Conservation (phyloP, 2,797 vertebrate species). For the Sebastes itinus region DNA sequence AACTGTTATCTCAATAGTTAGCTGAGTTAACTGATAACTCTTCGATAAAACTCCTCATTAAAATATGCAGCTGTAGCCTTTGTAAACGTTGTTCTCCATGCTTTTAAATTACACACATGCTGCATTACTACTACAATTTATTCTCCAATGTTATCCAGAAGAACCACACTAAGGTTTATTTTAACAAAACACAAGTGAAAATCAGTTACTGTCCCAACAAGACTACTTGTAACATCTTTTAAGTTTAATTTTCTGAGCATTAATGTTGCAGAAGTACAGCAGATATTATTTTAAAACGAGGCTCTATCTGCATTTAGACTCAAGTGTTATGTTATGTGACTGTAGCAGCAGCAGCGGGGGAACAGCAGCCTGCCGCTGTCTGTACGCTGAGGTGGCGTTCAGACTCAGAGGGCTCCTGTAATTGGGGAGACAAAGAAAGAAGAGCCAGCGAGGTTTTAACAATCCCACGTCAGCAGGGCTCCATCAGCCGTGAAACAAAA, state of each 20-base stretch:
- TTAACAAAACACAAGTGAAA: neutral
- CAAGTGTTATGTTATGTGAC: neutral
- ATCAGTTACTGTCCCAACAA: neutral
- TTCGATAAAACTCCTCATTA: neutral
- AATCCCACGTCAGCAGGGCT: conserved; percentile 76
- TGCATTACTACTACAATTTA: neutral
- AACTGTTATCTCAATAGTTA: neutral
- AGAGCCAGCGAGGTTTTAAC: conserved; percentile 66
- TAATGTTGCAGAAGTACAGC: neutral
- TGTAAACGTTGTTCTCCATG: neutral
- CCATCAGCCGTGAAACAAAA: conserved; percentile 81
- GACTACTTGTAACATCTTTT: neutral
- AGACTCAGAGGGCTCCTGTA: conserved; percentile 40
- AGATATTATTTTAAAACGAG: neutral
- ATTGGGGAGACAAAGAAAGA: conserved; percentile 64
- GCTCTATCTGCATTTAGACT: neutral
- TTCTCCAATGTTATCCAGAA: neutral
- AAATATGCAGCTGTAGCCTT: neutral
- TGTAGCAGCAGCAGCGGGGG: neutral
- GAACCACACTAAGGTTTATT: neutral
- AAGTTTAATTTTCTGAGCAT: neutral
- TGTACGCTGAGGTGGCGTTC: conserved; percentile 12
- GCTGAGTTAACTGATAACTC: neutral
- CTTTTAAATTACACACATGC: neutral
- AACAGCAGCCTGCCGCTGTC: conserved; percentile 21